Evolutionary conservation across 2,888 invertebrate genomes (phyloP).

Genomic region (Myopa testacea): DNA sequence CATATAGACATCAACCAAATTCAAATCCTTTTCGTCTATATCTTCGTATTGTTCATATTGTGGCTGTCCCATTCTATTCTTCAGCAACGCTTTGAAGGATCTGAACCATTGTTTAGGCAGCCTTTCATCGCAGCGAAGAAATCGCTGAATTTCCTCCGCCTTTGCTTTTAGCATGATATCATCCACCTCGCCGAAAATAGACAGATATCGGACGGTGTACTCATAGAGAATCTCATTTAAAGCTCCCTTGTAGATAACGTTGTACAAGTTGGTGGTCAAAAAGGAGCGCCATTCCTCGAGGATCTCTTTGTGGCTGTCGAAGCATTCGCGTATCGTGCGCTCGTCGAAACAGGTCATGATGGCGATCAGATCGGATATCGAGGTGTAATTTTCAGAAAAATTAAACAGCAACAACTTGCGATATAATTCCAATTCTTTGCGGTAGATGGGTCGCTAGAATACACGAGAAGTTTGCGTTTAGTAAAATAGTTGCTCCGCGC

Average conservation of each 20-base stretch:
- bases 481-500: no score
- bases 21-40: slow-evolving; percentile 1
- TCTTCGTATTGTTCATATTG: not conserved
- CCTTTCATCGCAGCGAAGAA: slow-evolving; percentile 3
- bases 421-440: slow-evolving; percentile 40
- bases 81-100: slow-evolving; percentile 4
- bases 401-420: slow-evolving; percentile 44
- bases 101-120: slow-evolving; percentile 6
- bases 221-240: slow-evolving; percentile 36
- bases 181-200: slow-evolving; percentile 8
- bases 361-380: slow-evolving; percentile 6
- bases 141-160: not conserved
- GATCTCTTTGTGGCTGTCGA: not conserved
- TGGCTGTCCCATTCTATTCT: slow-evolving; percentile 6
- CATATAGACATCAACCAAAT: slow-evolving; percentile 8
- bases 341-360: slow-evolving; percentile 45
- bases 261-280: not conserved
- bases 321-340: not conserved
- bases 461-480: not conserved
- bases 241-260: slow-evolving; percentile 28
- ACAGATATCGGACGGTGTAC: slow-evolving; percentile 28
- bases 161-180: not conserved
- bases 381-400: slow-evolving; percentile 41
- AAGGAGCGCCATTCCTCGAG: slow-evolving; percentile 30
- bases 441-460: slow-evolving; percentile 29